Evolutionary conservation across 2,797 vertebrate species (phyloP), one percentile per base, ranked within the genome.

Genomic region (Picus viridis): DNA sequence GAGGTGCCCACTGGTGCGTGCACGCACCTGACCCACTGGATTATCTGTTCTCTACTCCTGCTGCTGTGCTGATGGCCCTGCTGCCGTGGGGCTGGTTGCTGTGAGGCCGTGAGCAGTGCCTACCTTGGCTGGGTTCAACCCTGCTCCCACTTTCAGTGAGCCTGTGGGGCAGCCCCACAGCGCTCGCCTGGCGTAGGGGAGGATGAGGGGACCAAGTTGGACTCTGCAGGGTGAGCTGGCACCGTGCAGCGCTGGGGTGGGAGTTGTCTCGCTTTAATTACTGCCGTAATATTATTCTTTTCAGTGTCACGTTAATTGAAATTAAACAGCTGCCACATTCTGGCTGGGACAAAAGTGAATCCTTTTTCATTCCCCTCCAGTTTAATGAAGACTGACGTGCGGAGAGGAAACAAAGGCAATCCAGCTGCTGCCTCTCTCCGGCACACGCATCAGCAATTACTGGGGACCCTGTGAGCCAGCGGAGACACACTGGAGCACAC

Each of bases 221-320:
- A 53, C 47, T 17, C 57, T 51, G 67, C 16, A 8, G 45, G 62
- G 65, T 49, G 62, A 95, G 69, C 20, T 1, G 2, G 59, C 49
- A 36, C 24, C 1, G 2, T 0, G 6, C 59, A 41, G 72, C 14
- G n/a, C 47, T 57, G 68, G 61, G 78, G 63, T 88, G 75, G 89
- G 88, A 83, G 62, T 62, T 88, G 82, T 94, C 86, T 94, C 95
- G 47, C 84, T 96, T 95, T 97, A 97, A 98, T 97, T 96, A 97
- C 94, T 95, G 70, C 88, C 57, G 41, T 92, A 89, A 89, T 95
- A 95, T 95, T 94, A 96, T 93, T 96, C 91, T 91, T 97, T 96
- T 96, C 96, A 90, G 92, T 87, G 87, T 91, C 91, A 92, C 89
- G 79, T 94, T 98, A 97, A 98, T 97, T 97, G 97, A 97, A 97